Evolutionary conservation across 1,140 invertebrate species (phyloP), one percentile per base, ranked within the genome.

Genomic region (Hypsibius dujardini): DNA sequence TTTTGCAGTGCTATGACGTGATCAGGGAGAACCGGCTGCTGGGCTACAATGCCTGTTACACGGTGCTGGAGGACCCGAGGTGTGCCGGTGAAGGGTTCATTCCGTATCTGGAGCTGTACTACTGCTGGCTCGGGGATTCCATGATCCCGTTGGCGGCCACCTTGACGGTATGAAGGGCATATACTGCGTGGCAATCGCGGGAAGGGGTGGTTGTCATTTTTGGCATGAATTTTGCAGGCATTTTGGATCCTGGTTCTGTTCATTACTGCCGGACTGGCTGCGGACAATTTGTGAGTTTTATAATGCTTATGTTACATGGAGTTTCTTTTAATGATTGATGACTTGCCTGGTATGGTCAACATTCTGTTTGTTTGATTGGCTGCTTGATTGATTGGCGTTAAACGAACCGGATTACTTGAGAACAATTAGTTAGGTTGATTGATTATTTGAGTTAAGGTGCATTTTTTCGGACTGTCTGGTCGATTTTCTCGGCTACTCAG

Each of bases 171-270:
- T 56, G n/a, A 7, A 56, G 3, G 15, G 15, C 15, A 7, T 15
- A 7, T 7, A 7, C 42, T 69, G 15, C 7, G 42, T 15, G 7
- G 15, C 3, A 15, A 59, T 7, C 42, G 42, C 56, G 67, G 7
- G 3, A 7, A 15, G 3, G 3, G 7, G 28, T 7, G 67, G 15
- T n/a, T n/a, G 42, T 59, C 7, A 46, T 76, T 77, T 69, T 78
- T 79, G 75, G 77, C 77, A 15, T 59, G 47, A 46, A 42, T 73
- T 40, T 71, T 47, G 56, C 59, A 71, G 47, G 28, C 70, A n/a
- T 28, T 40, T 42, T 70, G 42, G 47, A 45, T 71, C 70, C n/a
- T 56, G 7, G n/a, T 56, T 7, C 50, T 56, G 50, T 56, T 56
- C 50, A 56, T 56, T n/a, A 56, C 50, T 7, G 50, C 50, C 7